Percentiles rank a stretch among this genome's conserved stretches.
Conservation (phyloP, 2,888 invertebrate species). For the Hemithea aestivaria region DNA sequence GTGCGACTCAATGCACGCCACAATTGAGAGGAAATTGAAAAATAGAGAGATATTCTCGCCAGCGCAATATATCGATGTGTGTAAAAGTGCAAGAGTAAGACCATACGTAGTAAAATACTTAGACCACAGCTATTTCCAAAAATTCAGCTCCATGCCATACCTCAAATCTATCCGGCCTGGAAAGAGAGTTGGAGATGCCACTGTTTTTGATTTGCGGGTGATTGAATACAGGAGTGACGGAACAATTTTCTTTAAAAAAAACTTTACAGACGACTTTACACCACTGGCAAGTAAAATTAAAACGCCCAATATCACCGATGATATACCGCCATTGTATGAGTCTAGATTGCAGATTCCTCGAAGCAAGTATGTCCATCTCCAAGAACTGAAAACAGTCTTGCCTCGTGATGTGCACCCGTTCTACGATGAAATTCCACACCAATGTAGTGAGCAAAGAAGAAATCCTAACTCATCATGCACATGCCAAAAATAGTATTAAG, state of each 20-base stretch:
- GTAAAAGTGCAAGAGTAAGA: background rate
- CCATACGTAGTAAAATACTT: background rate
- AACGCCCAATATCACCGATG: background rate
- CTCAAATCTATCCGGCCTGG: slow-evolving; percentile 4
- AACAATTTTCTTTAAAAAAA: background rate
- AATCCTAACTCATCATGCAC: too few species aligned
- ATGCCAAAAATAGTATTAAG: too few species aligned
- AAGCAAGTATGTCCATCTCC: background rate
- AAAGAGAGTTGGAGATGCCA: slow-evolving; percentile 1
- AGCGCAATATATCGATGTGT: slow-evolving; percentile 1
- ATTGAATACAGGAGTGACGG: slow-evolving; percentile 1
- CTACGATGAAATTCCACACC: too few species aligned
- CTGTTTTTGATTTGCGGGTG: slow-evolving; percentile 1
- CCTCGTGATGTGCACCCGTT: too few species aligned
- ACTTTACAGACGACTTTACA: background rate
- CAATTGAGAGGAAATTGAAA: slow-evolving; percentile 41
- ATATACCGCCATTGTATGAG: background rate
- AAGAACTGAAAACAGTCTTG: background rate
- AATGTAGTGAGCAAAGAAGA: too few species aligned
- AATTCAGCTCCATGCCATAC: slow-evolving; percentile 3
- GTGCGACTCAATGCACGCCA: slow-evolving; percentile 36
- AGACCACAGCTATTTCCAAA: background rate
- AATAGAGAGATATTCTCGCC: slow-evolving; percentile 23
- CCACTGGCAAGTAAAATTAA: background rate
- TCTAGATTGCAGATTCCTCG: background rate